phyloP scores from a whole-genome alignment of 2,113 vertebrate species.

The Pholis gunnellus region DNA sequence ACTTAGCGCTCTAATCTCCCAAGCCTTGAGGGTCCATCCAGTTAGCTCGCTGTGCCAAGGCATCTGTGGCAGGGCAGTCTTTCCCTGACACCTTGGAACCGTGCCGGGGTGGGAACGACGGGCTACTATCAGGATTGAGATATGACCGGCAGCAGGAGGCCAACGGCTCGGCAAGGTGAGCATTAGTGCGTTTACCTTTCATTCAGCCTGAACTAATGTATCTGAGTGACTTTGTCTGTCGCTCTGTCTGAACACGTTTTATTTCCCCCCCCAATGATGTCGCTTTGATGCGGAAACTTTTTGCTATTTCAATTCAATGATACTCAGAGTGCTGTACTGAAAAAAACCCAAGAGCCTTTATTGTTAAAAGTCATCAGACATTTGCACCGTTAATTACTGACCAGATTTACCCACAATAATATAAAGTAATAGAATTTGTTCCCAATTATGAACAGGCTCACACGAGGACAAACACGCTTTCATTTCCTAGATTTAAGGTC shows the following conservation, averaged over 20 bases:
- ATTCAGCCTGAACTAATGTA: conserved; percentile 20
- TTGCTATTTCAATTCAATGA: conserved; percentile 10
- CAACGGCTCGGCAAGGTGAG: background rate
- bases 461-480: conserved; percentile 22
- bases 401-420: background rate
- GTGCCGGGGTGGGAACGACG: conserved; percentile 51
- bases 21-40: conserved; percentile 28
- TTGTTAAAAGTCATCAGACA: conserved; percentile 5
- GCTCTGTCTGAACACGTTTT: conserved; percentile 9
- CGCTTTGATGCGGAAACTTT: background rate
- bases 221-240: conserved; percentile 8
- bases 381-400: background rate
- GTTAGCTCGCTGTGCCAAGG: conserved; percentile 25
- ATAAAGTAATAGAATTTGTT: conserved; percentile 31
- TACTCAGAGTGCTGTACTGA: background rate
- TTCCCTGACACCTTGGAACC: conserved; percentile 51
- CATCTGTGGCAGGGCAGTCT: conserved; percentile 28
- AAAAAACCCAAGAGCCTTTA: conserved; percentile 31
- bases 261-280: background rate
- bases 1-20: conserved; percentile 36
- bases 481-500: conserved; percentile 33
- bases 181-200: conserved; percentile 45
- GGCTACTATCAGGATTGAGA: conserved; percentile 55
- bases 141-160: conserved; percentile 37
- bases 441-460: conserved; percentile 7